These are phyloP conservation scores for Chaetophractus vellerosus DNA, from an alignment of 2,797 vertebrate species.

Conservation along the genomic window DNA sequence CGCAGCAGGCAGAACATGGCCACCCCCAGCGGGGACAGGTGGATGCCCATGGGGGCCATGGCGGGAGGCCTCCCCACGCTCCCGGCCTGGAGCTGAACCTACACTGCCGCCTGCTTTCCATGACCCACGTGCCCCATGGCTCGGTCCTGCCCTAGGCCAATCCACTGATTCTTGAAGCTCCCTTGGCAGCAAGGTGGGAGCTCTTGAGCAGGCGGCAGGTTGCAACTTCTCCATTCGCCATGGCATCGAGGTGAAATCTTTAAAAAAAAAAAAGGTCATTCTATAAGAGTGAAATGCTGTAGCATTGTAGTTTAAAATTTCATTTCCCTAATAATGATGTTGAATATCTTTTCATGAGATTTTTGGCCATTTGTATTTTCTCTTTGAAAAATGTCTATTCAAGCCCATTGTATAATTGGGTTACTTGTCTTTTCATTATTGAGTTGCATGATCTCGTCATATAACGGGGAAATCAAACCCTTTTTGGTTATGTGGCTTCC, in stretches of 20 bases:
- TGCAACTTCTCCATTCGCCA: slow-evolving; percentile 60
- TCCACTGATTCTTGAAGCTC: not conserved
- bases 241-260: slow-evolving; percentile 34
- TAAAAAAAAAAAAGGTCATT: no score
- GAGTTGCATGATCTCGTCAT: no score
- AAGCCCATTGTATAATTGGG: no score
- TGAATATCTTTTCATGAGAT: no score
- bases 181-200: accelerated
- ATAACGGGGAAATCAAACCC: no score
- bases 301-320: no score
- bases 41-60: slow-evolving; percentile 98
- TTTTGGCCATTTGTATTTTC: no score
- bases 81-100: not conserved
- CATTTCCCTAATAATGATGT: no score
- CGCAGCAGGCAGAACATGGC: slow-evolving; percentile 96
- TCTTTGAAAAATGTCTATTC: no score
- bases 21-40: slow-evolving; percentile 96
- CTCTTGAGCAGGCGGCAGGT: accelerated
- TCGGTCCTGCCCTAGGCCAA: not conserved
- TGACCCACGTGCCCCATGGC: slow-evolving; percentile 65
- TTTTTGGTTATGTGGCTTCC: no score
- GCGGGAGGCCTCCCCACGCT: not conserved
- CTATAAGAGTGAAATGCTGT: no score
- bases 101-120: slow-evolving; percentile 39
- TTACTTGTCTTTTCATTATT: no score